Evolutionary conservation across 2,888 invertebrate genomes (phyloP).

Genomic region (Seira ritae): DNA sequence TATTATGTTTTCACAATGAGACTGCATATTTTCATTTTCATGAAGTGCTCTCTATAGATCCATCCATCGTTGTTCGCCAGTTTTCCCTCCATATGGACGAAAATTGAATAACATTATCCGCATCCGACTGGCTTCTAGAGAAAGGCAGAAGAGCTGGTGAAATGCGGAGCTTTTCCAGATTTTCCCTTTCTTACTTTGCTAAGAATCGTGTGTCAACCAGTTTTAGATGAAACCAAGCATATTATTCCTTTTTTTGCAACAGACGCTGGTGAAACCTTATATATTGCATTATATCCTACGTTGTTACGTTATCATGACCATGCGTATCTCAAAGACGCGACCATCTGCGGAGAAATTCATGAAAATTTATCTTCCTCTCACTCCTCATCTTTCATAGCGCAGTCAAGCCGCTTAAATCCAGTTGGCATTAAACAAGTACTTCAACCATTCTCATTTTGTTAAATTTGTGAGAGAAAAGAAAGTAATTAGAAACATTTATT

Average conservation of each 20-base stretch:
- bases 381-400: slow-evolving; percentile 25
- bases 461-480: no score
- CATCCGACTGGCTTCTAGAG: not conserved
- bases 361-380: slow-evolving; percentile 34
- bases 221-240: not conserved
- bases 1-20: no score
- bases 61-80: no score
- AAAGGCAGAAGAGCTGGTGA: not conserved
- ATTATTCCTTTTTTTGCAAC: not conserved
- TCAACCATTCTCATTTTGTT: not conserved
- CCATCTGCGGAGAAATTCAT: slow-evolving; percentile 62
- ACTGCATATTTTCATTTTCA: no score
- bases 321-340: slow-evolving; percentile 55
- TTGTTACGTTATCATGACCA: slow-evolving; percentile 22
- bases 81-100: not conserved
- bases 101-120: not conserved
- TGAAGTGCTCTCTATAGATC: no score
- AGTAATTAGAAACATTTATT: no score
- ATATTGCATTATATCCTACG: not conserved
- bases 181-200: not conserved
- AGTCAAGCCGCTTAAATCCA: not conserved
- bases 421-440: not conserved
- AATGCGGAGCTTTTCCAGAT: not conserved
- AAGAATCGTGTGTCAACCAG: not conserved
- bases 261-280: not conserved